These are phyloP conservation scores for Potamilus streckersoni DNA, from an alignment of 1,140 invertebrate genomes.

Conservation along the genomic window DNA sequence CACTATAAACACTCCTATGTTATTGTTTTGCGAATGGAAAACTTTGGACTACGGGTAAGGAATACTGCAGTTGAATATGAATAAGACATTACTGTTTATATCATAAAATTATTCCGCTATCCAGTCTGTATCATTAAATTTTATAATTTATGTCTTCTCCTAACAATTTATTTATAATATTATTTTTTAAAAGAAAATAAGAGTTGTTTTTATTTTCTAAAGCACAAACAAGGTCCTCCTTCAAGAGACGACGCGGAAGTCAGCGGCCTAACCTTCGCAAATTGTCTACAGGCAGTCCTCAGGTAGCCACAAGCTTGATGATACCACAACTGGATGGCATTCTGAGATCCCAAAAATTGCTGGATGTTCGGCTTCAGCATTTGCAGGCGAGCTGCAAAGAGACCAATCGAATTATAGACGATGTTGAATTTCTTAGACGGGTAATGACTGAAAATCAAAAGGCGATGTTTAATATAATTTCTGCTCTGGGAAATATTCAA, in stretches of 20 bases:
- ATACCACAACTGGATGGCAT: slow-evolving; percentile 67
- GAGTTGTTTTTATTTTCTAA: background rate
- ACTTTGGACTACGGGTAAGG: no score
- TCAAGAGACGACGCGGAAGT: slow-evolving; percentile 35
- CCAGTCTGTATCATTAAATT: no score
- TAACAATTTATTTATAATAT: no score
- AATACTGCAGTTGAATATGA: no score
- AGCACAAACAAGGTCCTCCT: slow-evolving; percentile 11
- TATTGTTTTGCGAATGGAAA: no score
- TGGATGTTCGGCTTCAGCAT: slow-evolving; percentile 66
- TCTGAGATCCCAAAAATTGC: slow-evolving; percentile 63
- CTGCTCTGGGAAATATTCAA: slow-evolving; percentile 64
- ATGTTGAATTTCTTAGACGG: slow-evolving; percentile 63
- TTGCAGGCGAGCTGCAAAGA: slow-evolving; percentile 63
- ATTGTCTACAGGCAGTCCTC: slow-evolving; percentile 42
- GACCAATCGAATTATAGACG: slow-evolving; percentile 62
- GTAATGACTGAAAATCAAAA: slow-evolving; percentile 68
- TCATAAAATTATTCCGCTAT: no score
- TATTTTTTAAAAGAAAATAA: no score
- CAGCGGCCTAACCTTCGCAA: slow-evolving; percentile 37
- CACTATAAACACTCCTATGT: no score
- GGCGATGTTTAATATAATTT: slow-evolving; percentile 64
- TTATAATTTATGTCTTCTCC: no score
- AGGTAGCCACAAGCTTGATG: slow-evolving; percentile 61
- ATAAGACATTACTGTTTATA: no score